Conservation (phyloP, 2,797 vertebrate species). For the Lophius americanus region DNA sequence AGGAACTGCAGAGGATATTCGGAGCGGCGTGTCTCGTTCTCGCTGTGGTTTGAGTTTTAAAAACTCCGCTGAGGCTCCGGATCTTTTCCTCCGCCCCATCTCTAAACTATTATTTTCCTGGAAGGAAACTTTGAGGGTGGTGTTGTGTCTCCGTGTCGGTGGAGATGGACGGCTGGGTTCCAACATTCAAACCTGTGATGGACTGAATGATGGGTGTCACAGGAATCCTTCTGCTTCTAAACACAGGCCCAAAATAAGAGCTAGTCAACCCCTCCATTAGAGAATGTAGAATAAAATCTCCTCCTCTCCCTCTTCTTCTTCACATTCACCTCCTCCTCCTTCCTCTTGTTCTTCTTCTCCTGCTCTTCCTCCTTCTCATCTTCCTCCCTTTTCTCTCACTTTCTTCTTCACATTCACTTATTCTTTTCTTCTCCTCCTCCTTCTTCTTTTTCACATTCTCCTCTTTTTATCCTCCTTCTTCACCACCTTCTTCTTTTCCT, state of each 20-base stretch:
- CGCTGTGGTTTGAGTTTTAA: not conserved
- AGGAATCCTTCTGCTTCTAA: conserved; percentile 1
- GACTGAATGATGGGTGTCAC: conserved; percentile 41
- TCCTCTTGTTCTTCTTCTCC: no score
- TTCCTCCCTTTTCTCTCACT: no score
- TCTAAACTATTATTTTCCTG: no score
- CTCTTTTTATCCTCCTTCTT: no score
- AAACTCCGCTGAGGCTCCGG: not conserved
- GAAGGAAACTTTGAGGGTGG: no score
- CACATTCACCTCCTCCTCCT: not conserved
- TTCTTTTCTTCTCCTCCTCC: not conserved
- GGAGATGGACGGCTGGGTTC: conserved; percentile 6
- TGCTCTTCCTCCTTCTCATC: no score
- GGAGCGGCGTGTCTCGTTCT: not conserved
- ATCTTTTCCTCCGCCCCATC: not conserved
- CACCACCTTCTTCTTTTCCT: no score
- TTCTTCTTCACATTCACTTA: not conserved
- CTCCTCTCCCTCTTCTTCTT: not conserved
- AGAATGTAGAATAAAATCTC: conserved; percentile 17
- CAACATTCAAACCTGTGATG: not conserved
- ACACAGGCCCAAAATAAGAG: conserved; percentile 19
- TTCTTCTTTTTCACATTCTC: no score
- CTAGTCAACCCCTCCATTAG: conserved; percentile 2
- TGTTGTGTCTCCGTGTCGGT: not conserved
- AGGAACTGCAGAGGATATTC: not conserved